Base-by-base conservation (phyloP, 2,113 vertebrate species). In the Podarcis muralis region DNA sequence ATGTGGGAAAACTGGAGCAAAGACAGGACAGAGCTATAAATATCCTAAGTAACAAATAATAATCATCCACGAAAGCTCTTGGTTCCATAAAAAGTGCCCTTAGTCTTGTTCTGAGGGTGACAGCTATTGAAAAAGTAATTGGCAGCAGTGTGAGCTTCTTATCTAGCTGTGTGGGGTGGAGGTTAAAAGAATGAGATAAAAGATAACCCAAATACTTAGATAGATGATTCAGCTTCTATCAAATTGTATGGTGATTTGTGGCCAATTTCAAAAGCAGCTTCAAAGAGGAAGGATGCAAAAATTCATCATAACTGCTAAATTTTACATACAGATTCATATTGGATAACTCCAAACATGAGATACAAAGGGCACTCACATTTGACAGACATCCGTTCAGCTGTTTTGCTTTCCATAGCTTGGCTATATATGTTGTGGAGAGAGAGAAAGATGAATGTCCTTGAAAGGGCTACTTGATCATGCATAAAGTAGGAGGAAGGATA, bases 361-460 rank as follows among this genome's bases (percentile, higher is more conserved):
- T 80, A 81, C 1, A 3, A 23, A 87, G 3, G n/a, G 25, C 37
- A 78, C 2, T 1, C 4, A 13, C 32, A 32, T 84, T 86, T 90
- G 72, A 37, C 68, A n/a, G 32, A 15, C 3, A 43, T 23, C 23
- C 48, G 23, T 79, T 57, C 20, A 69, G 57, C 65, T 71, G 35
- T 15, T 40, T 59, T 37, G 27, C 25, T 74, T 74, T n/a, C 32
- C 71, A 35, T 37, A 48, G 71, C 71, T 30, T 84, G 37, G 13
- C 77, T 80, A 11, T 2, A 1, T 9, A 76, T 53, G 53, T 84
- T 80, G 37, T 71, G 3, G 20, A 11, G 30, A 12, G 30, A 53
- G 48, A 53, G 57, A 84, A 91, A 92, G 85, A 69, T 22, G 20
- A 72, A 27, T 16, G 9, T 48, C 77, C 65, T 83, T 89, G 62